A percentile compares a stretch with the other conserved stretches of the same genome.
phyloP scores from a whole-genome alignment of 2,797 vertebrate genomes.

The Platyrinchus mystaceus region DNA sequence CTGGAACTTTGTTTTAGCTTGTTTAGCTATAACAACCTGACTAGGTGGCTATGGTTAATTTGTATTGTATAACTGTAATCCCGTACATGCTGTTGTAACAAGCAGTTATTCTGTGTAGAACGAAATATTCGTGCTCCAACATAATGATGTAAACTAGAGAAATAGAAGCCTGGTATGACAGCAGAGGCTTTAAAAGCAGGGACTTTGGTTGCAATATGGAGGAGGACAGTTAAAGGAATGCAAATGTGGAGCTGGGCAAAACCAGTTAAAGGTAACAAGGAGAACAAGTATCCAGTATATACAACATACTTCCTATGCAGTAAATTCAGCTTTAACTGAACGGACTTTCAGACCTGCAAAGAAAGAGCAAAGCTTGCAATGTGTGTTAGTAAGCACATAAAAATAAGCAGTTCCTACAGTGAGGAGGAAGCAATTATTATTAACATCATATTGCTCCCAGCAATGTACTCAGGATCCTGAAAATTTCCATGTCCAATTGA shows the following conservation, averaged over 20 bases:
- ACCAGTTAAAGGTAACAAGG: not conserved
- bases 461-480: not conserved
- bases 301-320: rapidly evolving
- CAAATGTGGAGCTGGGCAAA: not conserved
- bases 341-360: not conserved
- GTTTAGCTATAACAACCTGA: not conserved
- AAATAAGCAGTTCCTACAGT: not conserved
- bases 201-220: rapidly evolving
- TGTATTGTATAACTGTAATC: not conserved
- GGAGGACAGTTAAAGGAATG: not conserved
- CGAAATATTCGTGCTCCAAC: rapidly evolving
- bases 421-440: not conserved
- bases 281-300: not conserved
- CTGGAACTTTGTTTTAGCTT: not conserved
- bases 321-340: not conserved
- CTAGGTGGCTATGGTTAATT: not conserved
- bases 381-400: not conserved
- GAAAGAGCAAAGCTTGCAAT: not conserved
- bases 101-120: not conserved
- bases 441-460: not conserved
- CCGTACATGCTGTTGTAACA: not conserved
- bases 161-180: not conserved
- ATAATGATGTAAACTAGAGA: not conserved
- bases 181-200: not conserved
- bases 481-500: not conserved